These are phyloP conservation scores for Ophiodon elongatus DNA, from an alignment of 2,113 vertebrate genomes.

Conservation along the genomic window DNA sequence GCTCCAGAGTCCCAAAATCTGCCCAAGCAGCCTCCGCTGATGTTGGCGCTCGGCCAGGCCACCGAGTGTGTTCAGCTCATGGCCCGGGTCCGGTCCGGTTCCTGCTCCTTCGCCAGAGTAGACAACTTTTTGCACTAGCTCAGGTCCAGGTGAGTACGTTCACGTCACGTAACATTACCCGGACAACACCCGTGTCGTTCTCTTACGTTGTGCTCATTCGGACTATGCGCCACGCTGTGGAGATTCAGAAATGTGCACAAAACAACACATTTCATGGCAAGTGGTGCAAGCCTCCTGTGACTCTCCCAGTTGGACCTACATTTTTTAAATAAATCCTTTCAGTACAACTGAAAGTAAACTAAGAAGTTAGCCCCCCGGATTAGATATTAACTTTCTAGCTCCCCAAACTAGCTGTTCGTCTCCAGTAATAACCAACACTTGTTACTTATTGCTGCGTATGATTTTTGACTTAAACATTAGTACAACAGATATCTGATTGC, in stretches of 20 bases:
- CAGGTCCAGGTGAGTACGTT: slow-evolving; percentile 75
- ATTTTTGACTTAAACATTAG: neutral
- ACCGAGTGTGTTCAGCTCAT: slow-evolving; percentile 98
- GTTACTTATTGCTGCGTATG: too few species aligned
- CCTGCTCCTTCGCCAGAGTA: slow-evolving; percentile 98
- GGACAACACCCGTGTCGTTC: neutral
- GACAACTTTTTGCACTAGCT: slow-evolving; percentile 99
- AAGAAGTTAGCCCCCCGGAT: neutral
- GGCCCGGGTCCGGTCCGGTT: slow-evolving; percentile 94
- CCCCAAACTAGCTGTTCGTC: neutral
- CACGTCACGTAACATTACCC: neutral
- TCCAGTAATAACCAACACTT: neutral
- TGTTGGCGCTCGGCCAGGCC: slow-evolving; percentile 97
- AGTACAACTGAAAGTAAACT: neutral
- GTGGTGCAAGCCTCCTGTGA: neutral
- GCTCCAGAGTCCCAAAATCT: slow-evolving; percentile 96
- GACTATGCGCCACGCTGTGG: neutral
- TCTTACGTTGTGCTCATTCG: neutral
- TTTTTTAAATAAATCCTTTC: neutral
- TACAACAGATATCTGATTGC: neutral
- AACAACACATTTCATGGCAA: neutral
- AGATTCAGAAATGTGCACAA: neutral
- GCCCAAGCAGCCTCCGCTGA: slow-evolving; percentile 97
- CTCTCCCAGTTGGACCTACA: neutral
- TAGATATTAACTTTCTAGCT: neutral